Percentiles rank a stretch among this genome's conserved stretches.
Conservation (phyloP, 2,888 invertebrate genomes). For the Drosophila incognita region DNA sequence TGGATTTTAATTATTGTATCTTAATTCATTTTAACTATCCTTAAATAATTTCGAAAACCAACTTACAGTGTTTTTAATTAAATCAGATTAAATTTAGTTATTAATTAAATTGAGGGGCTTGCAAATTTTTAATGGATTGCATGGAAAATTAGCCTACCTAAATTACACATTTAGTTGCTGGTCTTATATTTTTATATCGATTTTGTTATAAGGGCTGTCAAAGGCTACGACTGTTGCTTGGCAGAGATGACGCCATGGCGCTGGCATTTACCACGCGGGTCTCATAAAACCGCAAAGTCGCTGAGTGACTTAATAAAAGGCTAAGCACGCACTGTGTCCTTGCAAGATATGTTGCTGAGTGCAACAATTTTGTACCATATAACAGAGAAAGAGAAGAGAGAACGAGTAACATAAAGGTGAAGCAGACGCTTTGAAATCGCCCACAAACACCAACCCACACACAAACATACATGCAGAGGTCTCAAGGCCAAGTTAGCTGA, state of each 20-base stretch:
- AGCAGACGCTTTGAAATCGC: slow-evolving; percentile 44
- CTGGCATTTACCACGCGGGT: slow-evolving; percentile 33
- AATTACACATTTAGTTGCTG: slow-evolving; percentile 17
- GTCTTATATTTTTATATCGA: slow-evolving; percentile 18
- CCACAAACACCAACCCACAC: slow-evolving; percentile 26
- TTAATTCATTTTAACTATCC: neutral
- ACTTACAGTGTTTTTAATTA: neutral
- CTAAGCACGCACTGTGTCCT: slow-evolving; percentile 45
- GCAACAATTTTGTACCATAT: neutral
- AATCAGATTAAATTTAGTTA: neutral
- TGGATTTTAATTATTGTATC: neutral
- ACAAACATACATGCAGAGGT: slow-evolving; percentile 7
- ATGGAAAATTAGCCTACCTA: neutral
- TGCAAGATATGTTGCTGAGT: slow-evolving; percentile 32
- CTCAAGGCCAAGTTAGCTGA: slow-evolving; percentile 57
- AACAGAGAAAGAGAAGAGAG: slow-evolving; percentile 7
- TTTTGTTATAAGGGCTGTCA: slow-evolving; percentile 13
- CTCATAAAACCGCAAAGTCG: slow-evolving; percentile 59
- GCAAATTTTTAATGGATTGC: neutral
- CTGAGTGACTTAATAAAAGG: slow-evolving; percentile 62
- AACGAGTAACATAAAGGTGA: neutral
- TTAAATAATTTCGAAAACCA: neutral
- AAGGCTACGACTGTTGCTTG: slow-evolving; percentile 39
- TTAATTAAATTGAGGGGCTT: neutral
- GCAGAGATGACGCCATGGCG: slow-evolving; percentile 61